Conservation (phyloP, 2,113 vertebrate species). For the Beaufortia kweichowensis region DNA sequence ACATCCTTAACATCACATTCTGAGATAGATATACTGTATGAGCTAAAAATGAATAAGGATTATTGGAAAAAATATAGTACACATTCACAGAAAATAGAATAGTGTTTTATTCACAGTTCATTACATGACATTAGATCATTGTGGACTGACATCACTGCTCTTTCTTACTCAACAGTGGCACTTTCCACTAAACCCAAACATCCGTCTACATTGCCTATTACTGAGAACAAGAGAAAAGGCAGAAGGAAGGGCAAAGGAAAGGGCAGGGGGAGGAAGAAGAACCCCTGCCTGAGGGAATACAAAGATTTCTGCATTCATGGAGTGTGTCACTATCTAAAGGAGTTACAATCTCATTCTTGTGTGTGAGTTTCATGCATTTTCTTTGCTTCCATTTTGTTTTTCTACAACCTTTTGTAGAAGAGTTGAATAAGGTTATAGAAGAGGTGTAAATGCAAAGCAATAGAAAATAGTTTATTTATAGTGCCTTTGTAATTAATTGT, state of each 20-base stretch:
- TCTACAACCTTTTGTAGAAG: too few relatives aligned
- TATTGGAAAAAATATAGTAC: neutral
- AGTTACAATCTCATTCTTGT: slow-evolving; percentile 74
- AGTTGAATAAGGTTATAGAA: too few relatives aligned
- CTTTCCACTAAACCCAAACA: slow-evolving; percentile 79
- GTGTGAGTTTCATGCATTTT: slow-evolving; percentile 70
- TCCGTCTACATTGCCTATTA: slow-evolving; percentile 31
- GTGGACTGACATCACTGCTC: slow-evolving; percentile 3
- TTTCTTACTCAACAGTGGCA: slow-evolving; percentile 66
- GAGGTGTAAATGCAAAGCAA: too few relatives aligned
- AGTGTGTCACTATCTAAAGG: slow-evolving; percentile 77
- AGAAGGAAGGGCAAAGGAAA: slow-evolving; percentile 71
- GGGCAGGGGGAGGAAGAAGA: slow-evolving; percentile 77
- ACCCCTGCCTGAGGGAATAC: slow-evolving; percentile 79
- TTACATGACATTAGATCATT: neutral
- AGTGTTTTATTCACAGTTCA: neutral
- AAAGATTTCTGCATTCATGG: slow-evolving; percentile 84
- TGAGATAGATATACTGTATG: too few relatives aligned
- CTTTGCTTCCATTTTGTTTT: neutral
- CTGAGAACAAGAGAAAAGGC: slow-evolving; percentile 38
- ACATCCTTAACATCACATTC: too few relatives aligned
- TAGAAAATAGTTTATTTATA: neutral
- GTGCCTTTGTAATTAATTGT: neutral
- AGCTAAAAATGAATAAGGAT: too few relatives aligned
- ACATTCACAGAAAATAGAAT: neutral